phyloP scores from a whole-genome alignment of 2,888 invertebrate genomes.

The Notodonta ziczac region DNA sequence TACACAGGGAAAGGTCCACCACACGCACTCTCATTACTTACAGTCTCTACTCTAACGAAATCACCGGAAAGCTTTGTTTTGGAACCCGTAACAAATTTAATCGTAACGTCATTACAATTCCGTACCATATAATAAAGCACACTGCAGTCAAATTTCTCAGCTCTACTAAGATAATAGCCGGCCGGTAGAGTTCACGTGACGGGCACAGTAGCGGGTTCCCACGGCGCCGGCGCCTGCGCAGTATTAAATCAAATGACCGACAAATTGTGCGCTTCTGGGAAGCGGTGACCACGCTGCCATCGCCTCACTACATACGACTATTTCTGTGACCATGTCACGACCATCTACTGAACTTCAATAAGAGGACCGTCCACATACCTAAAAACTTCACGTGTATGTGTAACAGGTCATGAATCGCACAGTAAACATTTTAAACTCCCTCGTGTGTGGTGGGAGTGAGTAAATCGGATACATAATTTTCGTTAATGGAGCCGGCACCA shows the following conservation, averaged over 20 bases:
- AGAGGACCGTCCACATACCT: not conserved
- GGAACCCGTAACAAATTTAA: not conserved
- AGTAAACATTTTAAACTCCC: not conserved
- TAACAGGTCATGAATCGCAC: not conserved
- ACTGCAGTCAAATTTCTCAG: conserved; percentile 7
- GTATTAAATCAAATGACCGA: conserved; percentile 67
- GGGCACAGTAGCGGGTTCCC: conserved; percentile 18
- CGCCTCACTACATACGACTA: conserved; percentile 1
- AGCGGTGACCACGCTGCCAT: conserved; percentile 21
- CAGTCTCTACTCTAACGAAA: not conserved
- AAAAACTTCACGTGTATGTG: not conserved
- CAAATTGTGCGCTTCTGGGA: conserved; percentile 44
- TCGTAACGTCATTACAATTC: not conserved
- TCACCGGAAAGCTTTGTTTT: not conserved
- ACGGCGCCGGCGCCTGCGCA: conserved; percentile 34
- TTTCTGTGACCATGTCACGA: conserved; percentile 4
- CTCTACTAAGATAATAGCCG: conserved; percentile 29
- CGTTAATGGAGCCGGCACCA: not conserved
- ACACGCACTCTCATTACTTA: no score
- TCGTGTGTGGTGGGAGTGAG: not conserved
- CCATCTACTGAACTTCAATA: not conserved
- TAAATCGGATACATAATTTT: not conserved
- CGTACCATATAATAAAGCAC: not conserved
- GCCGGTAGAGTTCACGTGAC: conserved; percentile 24
- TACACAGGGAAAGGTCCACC: no score